A percentile compares a stretch with the other conserved stretches of the same genome.
phyloP scores from a whole-genome alignment of 2,113 vertebrate species.

The Gymnorhina tibicen region DNA sequence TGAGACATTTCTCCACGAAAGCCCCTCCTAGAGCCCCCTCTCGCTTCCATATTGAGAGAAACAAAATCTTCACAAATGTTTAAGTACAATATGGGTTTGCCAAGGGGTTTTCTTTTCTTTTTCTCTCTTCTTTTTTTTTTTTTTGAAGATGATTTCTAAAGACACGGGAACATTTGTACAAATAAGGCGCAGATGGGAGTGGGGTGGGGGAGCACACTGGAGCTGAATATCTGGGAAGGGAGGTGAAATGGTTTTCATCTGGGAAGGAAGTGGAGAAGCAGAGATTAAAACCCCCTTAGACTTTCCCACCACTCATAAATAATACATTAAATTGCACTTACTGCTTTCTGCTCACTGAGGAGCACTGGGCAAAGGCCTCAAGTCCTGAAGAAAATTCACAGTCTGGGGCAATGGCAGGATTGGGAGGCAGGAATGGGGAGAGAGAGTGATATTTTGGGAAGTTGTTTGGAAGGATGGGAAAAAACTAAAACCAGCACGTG shows the following conservation, averaged over 20 bases:
- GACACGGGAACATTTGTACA: slow-evolving; percentile 66
- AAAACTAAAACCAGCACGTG: background rate
- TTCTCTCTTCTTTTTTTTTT: background rate
- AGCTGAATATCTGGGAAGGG: slow-evolving; percentile 59
- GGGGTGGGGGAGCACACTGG: slow-evolving; percentile 23
- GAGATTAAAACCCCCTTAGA: slow-evolving; percentile 61
- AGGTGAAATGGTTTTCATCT: slow-evolving; percentile 72
- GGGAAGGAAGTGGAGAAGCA: slow-evolving; percentile 65
- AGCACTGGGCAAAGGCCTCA: background rate
- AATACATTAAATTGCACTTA: slow-evolving; percentile 65
- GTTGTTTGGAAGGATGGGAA: background rate
- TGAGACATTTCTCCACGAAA: slow-evolving; percentile 62
- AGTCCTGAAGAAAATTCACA: background rate
- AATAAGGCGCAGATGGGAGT: slow-evolving; percentile 60
- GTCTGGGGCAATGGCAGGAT: background rate
- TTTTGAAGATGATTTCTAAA: slow-evolving; percentile 67
- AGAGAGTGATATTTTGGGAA: background rate
- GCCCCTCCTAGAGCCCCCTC: slow-evolving; percentile 45
- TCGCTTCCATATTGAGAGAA: slow-evolving; percentile 66
- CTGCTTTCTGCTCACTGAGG: slow-evolving; percentile 37
- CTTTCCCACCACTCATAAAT: slow-evolving; percentile 70
- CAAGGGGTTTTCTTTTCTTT: slow-evolving; percentile 32
- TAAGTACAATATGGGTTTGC: slow-evolving; percentile 71
- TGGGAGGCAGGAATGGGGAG: background rate
- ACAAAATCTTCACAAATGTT: slow-evolving; percentile 72